Evolutionary conservation across 2,113 vertebrate genomes (phyloP), one percentile per base, ranked within the genome.

Genomic region (Sorex araneus): DNA sequence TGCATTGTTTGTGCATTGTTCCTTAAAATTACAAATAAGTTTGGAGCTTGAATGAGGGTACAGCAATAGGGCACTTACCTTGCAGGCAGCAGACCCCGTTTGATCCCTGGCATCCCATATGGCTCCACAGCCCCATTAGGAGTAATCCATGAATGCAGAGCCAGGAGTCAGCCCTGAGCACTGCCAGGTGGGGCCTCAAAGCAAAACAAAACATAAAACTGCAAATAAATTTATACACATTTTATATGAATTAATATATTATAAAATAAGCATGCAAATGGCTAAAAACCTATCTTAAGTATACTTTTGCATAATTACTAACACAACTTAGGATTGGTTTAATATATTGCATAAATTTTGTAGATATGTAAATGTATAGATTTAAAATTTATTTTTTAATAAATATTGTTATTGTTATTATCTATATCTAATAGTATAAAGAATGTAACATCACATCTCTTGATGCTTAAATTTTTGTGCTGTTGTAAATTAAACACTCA

Each of bases 301-400:
- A 9, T 92, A 47, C 32, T 90, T 43, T 89, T 45, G 9, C 47
- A 45, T 66, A 91, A 89, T 87, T 82, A 83, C 12, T 79, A 84
- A 86, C 9, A 87, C 88, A 73, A 90, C 40, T 93, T 18, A 79
- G 92, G 43, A 54, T 66, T n/a, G 2, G 16, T 50, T 95, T 50
- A 9, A 30, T 83, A 23, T 78, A 70, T 0, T 50, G 19, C 47
- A 45, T 47, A 73, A 87, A 57, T 73, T 79, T 86, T 47, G 47
- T n/a, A 69, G 45, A 27, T 21, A 50, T 32, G 43, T 34, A 73
- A 50, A 84, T 45, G 64, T 78, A 60, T 74, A 94, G 87, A 83
- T 28, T 78, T 43, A 81, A 83, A 80, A 50, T 78, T 87, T 10
- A 45, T 13, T 36, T 80, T 89, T 54, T 1, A 90, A 18, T 43